phyloP scores from a whole-genome alignment of 92 coral and sea anemone genomes.

The Paragorgia papillata region DNA sequence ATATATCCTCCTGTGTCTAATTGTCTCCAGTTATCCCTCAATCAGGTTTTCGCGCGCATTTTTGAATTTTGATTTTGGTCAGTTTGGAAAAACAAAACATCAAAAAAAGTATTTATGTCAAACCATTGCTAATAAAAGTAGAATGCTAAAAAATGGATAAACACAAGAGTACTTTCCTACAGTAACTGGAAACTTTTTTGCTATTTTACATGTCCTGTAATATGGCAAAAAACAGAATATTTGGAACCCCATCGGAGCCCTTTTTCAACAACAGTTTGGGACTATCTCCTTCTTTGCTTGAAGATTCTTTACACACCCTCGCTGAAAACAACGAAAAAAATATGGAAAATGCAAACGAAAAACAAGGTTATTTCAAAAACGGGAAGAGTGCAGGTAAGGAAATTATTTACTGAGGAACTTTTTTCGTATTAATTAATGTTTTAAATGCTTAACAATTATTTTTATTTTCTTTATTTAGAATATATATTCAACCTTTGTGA shows the following conservation, averaged over 20 bases:
- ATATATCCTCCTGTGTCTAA: too few relatives aligned
- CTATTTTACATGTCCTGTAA: neutral
- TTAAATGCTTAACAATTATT: neutral
- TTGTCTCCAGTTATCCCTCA: neutral
- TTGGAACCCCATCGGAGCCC: slow-evolving; percentile 99
- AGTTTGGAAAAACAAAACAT: too few relatives aligned
- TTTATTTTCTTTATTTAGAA: slow-evolving; percentile 56
- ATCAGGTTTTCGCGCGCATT: neutral
- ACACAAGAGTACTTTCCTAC: neutral
- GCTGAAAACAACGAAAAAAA: slow-evolving; percentile 94
- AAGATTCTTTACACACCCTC: slow-evolving; percentile 85
- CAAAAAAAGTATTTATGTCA: too few relatives aligned
- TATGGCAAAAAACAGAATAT: slow-evolving; percentile 82
- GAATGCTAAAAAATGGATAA: neutral
- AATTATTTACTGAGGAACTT: neutral
- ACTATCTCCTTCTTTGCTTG: slow-evolving; percentile 84
- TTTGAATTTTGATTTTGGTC: neutral
- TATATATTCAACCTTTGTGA: slow-evolving; percentile 85
- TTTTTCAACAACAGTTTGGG: slow-evolving; percentile 86
- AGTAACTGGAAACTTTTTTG: neutral
- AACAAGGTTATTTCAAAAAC: slow-evolving; percentile 88
- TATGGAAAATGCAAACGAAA: slow-evolving; percentile 79
- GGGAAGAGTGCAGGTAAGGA: slow-evolving; percentile 80
- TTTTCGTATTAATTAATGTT: slow-evolving; percentile 6
- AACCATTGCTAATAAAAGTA: too few relatives aligned